Base-by-base conservation (phyloP, 2,888 invertebrate genomes). In the Scaeva pyrastri region DNA sequence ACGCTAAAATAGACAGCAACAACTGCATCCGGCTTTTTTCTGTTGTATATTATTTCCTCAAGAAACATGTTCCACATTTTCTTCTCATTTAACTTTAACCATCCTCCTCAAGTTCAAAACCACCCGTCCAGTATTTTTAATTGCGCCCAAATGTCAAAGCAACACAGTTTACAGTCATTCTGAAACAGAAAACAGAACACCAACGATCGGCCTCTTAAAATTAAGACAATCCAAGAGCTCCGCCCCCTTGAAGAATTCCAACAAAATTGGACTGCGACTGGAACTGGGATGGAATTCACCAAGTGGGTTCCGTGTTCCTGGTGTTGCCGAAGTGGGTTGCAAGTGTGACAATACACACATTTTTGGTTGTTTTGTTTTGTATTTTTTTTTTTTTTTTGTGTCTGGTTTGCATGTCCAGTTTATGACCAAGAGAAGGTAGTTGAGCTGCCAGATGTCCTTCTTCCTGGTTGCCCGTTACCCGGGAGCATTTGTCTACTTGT, bases 391-490 rank as follows among this genome's bases (percentile, higher is more conserved):
- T 23, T 36, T 14, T 26, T 62, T 45, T 70, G 56, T 83, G 83
- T 83, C 83, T 87, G 87, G 87, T 87, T 87, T 83, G 83, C 87
- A 83, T 87, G 83, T 87, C 81, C 76, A n/a, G n/a, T n/a, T n/a
- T n/a, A 71, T 23, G 14, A 12, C 39, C 6, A 66, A 36, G 64
- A 64, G 62, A 52, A 50, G 45, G 21, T n/a, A 43, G 64, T 62
- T 77, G 77, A 77, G 64, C 77, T 71, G 71, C 77, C 82, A 86
- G 82, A 86, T 81, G 77, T 66, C 80, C 31, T 74, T 66, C 52
- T 45, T 26, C 39, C 48, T n/a, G n/a, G n/a, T n/a, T n/a, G n/a
- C n/a, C 56, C 70, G 39, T 81, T 39, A 23, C 56, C 55, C 26
- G 58, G 58, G 19, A 68, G 60, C 21, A 73, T 74, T 77, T 81